phyloP scores from a whole-genome alignment of 2,888 invertebrate genomes.

The Aproaerema taeniolella region DNA sequence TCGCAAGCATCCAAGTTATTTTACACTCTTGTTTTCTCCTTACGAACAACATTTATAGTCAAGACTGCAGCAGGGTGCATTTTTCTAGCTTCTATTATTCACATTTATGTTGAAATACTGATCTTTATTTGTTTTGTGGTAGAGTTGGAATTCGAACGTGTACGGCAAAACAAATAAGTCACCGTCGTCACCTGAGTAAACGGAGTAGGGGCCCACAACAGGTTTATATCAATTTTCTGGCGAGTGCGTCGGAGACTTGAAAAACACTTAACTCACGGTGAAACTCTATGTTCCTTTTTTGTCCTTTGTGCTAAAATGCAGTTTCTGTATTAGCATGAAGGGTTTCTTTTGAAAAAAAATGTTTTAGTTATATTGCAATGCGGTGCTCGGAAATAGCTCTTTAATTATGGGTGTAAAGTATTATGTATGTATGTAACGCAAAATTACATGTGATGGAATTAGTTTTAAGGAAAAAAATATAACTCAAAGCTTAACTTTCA shows the following conservation, averaged over 20 bases:
- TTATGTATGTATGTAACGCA: no score
- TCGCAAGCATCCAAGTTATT: constrained; percentile 33
- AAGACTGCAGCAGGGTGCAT: constrained; percentile 55
- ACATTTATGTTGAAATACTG: constrained; percentile 24
- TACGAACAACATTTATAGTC: constrained; percentile 56
- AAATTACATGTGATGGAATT: no score
- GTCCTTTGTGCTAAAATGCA: no score
- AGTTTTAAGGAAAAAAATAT: no score
- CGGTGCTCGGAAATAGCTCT: no score
- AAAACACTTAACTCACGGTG: constrained; percentile 58
- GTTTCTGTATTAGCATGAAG: no score
- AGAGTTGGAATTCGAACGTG: constrained; percentile 33
- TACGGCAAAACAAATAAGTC: constrained; percentile 47
- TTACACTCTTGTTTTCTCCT: constrained; percentile 48
- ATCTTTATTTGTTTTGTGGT: constrained; percentile 26
- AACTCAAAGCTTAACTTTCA: no score
- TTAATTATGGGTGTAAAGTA: no score
- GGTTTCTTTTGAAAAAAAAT: no score
- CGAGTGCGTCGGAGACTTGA: constrained; percentile 65
- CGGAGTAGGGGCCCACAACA: constrained; percentile 56
- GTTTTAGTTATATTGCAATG: no score
- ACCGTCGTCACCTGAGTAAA: constrained; percentile 62
- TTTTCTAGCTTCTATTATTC: constrained; percentile 51
- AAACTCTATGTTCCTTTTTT: constrained; percentile 40
- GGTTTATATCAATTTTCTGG: constrained; percentile 75